phyloP scores from a whole-genome alignment of 37 sponge, comb jelly and placozoan species.

The Spongia lamella region DNA sequence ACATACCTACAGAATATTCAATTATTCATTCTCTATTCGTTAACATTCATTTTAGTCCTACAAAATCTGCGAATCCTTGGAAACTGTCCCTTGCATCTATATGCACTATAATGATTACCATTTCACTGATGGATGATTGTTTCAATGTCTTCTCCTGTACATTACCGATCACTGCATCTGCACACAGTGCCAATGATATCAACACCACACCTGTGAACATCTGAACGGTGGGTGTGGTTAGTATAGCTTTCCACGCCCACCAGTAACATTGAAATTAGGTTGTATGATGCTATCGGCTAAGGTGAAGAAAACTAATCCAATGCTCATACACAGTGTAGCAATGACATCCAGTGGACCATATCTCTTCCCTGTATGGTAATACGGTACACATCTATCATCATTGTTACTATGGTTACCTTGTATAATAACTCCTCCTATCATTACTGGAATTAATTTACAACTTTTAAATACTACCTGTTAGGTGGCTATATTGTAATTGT shows the following conservation, averaged over 20 bases:
- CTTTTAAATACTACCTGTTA: conserved; percentile 82
- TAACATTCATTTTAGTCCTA: too few species aligned
- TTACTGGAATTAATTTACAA: conserved; percentile 89
- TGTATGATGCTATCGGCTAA: conserved; percentile 75
- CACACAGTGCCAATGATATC: conserved; percentile 82
- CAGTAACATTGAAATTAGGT: conserved; percentile 62
- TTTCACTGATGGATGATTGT: conserved; percentile 52
- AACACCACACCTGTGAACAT: conserved; percentile 62
- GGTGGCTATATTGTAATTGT: neutral
- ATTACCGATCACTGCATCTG: conserved; percentile 88
- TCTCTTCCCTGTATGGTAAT: conserved; percentile 49
- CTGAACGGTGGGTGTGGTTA: neutral
- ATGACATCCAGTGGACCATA: conserved; percentile 56
- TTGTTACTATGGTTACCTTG: conserved; percentile 50
- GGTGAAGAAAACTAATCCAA: conserved; percentile 70
- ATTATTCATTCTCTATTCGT: too few species aligned
- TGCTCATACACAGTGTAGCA: conserved; percentile 60
- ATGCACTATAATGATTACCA: too few species aligned
- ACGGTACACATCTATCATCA: neutral
- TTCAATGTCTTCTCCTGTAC: conserved; percentile 82
- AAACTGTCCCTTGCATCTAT: too few species aligned
- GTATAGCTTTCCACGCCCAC: conserved; percentile 14
- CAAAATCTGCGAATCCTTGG: too few species aligned
- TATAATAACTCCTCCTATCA: conserved; percentile 84
- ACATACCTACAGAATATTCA: too few species aligned